Evolutionary conservation across 2,797 vertebrate genomes (phyloP).

Genomic region (Falco naumanni): DNA sequence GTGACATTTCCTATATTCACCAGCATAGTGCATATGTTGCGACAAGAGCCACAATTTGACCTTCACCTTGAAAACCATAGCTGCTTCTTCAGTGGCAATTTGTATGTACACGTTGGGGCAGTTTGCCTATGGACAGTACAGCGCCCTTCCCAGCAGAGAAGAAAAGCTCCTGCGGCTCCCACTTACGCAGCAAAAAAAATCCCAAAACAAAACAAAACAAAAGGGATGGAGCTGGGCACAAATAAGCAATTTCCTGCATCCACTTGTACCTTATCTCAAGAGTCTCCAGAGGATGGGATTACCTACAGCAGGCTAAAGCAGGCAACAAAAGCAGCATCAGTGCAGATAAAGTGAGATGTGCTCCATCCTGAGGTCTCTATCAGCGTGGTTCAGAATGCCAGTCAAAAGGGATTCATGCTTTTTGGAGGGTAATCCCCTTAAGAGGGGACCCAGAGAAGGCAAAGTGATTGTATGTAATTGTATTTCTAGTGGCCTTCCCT

Average conservation of each 20-base stretch:
- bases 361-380: neutral
- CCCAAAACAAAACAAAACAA: neutral
- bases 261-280: neutral
- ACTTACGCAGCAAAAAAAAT: neutral
- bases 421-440: conserved; percentile 32
- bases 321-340: neutral
- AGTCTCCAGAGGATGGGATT: neutral
- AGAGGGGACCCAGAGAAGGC: conserved; percentile 7
- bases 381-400: conserved; percentile 4
- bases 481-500: neutral
- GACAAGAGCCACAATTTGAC: neutral
- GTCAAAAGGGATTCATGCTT: conserved; percentile 5
- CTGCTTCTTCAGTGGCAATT: neutral
- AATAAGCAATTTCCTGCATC: neutral
- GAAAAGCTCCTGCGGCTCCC: neutral
- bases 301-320: neutral
- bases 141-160: neutral
- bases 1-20: neutral
- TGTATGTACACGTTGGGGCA: neutral
- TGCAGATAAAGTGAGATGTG: neutral
- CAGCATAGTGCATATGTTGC: neutral
- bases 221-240: neutral
- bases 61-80: neutral
- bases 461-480: neutral
- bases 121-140: neutral